phyloP scores from a whole-genome alignment of 53 echinoderm and acorn worm species.

The Temnopleurus reevesii region DNA sequence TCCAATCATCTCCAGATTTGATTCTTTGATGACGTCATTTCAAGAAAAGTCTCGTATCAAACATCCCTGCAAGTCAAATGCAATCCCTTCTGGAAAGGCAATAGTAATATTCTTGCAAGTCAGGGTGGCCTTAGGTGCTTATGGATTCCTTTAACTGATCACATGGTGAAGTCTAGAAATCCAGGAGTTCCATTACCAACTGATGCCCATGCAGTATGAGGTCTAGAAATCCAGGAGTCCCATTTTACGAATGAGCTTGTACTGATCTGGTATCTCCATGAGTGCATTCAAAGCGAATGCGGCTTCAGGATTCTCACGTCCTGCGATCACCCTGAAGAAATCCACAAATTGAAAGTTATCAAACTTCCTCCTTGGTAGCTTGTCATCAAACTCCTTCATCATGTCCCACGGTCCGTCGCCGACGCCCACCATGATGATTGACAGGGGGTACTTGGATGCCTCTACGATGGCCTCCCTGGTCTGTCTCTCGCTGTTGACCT shows the following conservation, averaged over 20 bases:
- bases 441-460: slow-evolving; percentile 83
- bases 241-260: slow-evolving; percentile 67
- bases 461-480: slow-evolving; percentile 91
- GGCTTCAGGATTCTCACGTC: slow-evolving; percentile 66
- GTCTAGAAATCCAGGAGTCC: slow-evolving; percentile 66
- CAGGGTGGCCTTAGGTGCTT: no score
- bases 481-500: slow-evolving; percentile 80
- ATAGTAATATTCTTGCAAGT: no score
- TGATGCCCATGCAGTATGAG: no score
- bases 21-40: no score
- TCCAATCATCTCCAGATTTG: no score
- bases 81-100: no score
- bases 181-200: no score
- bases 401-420: slow-evolving; percentile 98
- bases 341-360: slow-evolving; percentile 99
- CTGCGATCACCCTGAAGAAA: slow-evolving; percentile 71
- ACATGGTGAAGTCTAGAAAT: no score
- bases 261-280: slow-evolving; percentile 97
- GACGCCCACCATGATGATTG: slow-evolving; percentile 97
- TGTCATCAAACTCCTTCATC: slow-evolving; percentile 92
- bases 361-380: slow-evolving; percentile 77
- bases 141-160: no score
- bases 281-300: slow-evolving; percentile 86
- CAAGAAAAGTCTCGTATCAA: no score
- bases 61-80: no score